phyloP scores from a whole-genome alignment of 2,113 vertebrate species.

The Sminthopsis crassicaudata region DNA sequence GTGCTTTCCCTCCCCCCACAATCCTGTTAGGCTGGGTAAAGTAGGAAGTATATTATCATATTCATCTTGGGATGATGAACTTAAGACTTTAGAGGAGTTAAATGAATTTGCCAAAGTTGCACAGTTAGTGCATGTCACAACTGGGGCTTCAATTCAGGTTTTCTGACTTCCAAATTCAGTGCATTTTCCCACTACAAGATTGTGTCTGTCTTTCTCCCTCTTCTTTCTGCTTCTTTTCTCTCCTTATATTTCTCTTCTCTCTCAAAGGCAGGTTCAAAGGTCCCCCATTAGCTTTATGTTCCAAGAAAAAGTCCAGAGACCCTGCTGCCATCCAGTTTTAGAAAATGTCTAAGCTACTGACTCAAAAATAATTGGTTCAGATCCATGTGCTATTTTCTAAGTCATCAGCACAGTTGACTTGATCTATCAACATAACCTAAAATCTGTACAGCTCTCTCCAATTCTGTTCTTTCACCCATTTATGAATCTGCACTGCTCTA shows the following conservation, averaged over 20 bases:
- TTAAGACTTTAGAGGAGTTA: not conserved
- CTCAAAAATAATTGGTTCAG: not conserved
- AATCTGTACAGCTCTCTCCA: not conserved
- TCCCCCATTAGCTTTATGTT: not conserved
- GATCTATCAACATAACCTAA: not conserved
- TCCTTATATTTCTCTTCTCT: not conserved
- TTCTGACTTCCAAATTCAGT: not conserved
- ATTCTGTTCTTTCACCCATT: not conserved
- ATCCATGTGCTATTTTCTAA: not conserved
- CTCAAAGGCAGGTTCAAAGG: not conserved
- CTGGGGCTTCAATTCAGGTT: not conserved
- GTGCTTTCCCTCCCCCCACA: not conserved
- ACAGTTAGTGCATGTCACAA: not conserved
- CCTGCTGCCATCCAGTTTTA: not conserved
- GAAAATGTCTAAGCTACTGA: not conserved
- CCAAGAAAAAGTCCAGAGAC: not conserved
- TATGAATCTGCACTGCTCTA: not conserved
- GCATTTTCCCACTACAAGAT: not conserved
- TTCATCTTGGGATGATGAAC: not conserved
- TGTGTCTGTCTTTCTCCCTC: not conserved
- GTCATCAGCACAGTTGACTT: not conserved
- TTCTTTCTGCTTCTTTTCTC: too few relatives aligned
- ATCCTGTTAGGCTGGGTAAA: not conserved
- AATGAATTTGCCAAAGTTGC: not conserved
- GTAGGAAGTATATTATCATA: not conserved